These are phyloP conservation scores for Marasmarcha lunaedactyla DNA, from an alignment of 2,888 invertebrate species.

Conservation along the genomic window DNA sequence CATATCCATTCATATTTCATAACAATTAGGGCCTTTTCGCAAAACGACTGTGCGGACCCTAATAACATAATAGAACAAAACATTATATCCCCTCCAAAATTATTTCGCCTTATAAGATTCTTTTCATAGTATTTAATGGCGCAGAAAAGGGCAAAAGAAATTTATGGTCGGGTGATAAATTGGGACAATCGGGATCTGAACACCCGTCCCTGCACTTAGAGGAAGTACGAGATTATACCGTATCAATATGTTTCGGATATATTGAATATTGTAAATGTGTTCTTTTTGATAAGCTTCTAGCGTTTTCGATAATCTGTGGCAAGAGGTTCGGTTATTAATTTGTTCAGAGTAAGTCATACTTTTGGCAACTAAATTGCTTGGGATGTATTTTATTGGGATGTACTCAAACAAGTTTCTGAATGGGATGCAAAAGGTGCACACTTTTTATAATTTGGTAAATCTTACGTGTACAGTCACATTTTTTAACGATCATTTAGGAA, in stretches of 20 bases:
- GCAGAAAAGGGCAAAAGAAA: slow-evolving; percentile 25
- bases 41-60: neutral
- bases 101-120: slow-evolving; percentile 39
- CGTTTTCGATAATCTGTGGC: neutral
- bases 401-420: too few relatives aligned
- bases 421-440: too few relatives aligned
- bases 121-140: slow-evolving; percentile 45
- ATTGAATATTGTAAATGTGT: slow-evolving; percentile 5
- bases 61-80: slow-evolving; percentile 8
- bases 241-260: slow-evolving; percentile 16
- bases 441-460: too few relatives aligned
- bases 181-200: slow-evolving; percentile 23
- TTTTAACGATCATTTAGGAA: too few relatives aligned
- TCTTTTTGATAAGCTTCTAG: neutral
- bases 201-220: slow-evolving; percentile 29
- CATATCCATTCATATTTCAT: slow-evolving; percentile 1
- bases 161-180: slow-evolving; percentile 41
- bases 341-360: too few relatives aligned
- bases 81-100: slow-evolving; percentile 20
- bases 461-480: too few relatives aligned
- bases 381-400: too few relatives aligned
- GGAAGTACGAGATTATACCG: slow-evolving; percentile 24
- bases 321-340: too few relatives aligned
- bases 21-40: neutral
- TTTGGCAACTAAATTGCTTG: too few relatives aligned